Evolutionary conservation across 1,140 invertebrate species (phyloP), one percentile per base, ranked within the genome.

Genomic region (Rhyacophila brunnea): DNA sequence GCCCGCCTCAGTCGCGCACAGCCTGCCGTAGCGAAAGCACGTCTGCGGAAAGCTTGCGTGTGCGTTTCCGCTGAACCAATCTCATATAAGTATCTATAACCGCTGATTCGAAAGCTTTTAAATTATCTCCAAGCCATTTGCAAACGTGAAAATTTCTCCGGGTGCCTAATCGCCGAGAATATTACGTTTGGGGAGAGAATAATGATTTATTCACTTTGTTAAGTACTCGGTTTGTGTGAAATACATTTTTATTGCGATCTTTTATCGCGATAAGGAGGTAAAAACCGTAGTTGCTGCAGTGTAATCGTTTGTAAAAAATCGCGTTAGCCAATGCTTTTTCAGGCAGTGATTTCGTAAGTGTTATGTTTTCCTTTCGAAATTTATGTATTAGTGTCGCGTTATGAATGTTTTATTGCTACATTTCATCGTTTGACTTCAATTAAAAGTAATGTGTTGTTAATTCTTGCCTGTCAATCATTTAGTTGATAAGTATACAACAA

Each of bases 261-360:
- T 28, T 44, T 23, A 6, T 28, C 15, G 43, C 17, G 50, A 60
- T 60, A 53, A 44, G 11, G 14, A 38, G 20, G 49, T 40, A 42
- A 36, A 43, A 19, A 44, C 43, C 35, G 40, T 53, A 46, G 44
- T 58, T 34, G 38, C 43, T 46, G 60, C 48, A 47, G 55, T 58
- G 60, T 58, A 45, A 48, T 58, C 54, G 49, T 63, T 54, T 46
- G 48, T 14, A 35, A 52, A 23, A 23, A 45, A 62, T 62, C 42
- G 53, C 38, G 53, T 62, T 55, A 36, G 13, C 35, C 56, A 32
- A n/a, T 11, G 42, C 28, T 54, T 18, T 54, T 46, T 45, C 34
- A 18, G 40, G 35, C 34, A 40, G 55, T 58, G 55, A 48, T 58
- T 42, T 40, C 34, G 28, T 47, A 52, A 52, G 49, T 52, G 49